Conservation (phyloP, 2,797 vertebrate genomes). For the Karalla daura region DNA sequence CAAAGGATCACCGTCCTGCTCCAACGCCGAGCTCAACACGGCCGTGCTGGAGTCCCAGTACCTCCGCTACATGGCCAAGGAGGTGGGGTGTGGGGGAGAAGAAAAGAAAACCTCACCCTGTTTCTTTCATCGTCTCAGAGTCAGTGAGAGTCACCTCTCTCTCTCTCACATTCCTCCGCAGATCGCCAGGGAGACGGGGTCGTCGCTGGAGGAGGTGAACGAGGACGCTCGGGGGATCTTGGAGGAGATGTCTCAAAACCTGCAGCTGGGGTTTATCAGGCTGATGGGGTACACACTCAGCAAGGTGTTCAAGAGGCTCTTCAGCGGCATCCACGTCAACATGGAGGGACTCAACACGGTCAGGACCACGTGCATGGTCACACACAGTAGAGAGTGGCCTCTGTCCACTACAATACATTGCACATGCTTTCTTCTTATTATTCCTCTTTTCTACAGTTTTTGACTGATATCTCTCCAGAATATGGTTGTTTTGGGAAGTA, state of each 20-base stretch:
- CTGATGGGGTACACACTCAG: conserved; percentile 89
- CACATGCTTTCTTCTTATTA: no score
- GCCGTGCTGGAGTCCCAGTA: conserved; percentile 91
- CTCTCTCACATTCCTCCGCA: conserved; percentile 48
- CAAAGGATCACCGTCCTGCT: conserved; percentile 82
- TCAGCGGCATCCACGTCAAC: conserved; percentile 90
- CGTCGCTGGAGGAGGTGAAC: conserved; percentile 83
- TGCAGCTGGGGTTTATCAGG: conserved; percentile 89
- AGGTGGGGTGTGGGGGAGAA: conserved; percentile 79
- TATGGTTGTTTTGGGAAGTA: no score
- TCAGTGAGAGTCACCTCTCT: no score
- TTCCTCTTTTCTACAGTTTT: background rate
- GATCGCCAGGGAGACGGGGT: conserved; percentile 87
- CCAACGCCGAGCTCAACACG: conserved; percentile 84
- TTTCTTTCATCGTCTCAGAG: background rate
- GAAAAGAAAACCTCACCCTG: background rate
- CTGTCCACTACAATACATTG: background rate
- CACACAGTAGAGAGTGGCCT: no score
- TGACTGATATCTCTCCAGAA: no score
- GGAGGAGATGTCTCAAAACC: conserved; percentile 94
- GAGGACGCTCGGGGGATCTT: conserved; percentile 87
- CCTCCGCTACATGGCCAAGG: conserved; percentile 86
- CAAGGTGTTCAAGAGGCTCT: conserved; percentile 93
- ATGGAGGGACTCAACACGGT: conserved; percentile 93
- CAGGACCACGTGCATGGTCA: conserved; percentile 48